Evolutionary conservation across 2,888 invertebrate species (phyloP).

Genomic region (Drosophila algonquin): DNA sequence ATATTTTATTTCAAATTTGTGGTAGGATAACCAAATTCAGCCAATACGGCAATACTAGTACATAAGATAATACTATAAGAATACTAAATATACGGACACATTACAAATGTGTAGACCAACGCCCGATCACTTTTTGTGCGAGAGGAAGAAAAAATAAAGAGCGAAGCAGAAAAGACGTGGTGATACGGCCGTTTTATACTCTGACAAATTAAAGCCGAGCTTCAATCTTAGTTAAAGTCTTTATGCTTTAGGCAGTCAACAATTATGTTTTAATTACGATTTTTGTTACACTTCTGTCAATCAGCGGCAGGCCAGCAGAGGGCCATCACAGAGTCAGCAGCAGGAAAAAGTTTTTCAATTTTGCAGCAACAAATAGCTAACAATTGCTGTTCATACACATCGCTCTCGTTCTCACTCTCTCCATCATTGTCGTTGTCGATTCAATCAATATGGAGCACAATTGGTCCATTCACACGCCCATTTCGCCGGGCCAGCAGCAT

Average conservation of each 20-base stretch:
- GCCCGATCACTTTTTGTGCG: too few relatives aligned
- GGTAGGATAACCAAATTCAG: too few relatives aligned
- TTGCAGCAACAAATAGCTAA: slow-evolving; percentile 72
- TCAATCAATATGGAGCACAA: slow-evolving; percentile 75
- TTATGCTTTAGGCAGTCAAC: slow-evolving; percentile 18
- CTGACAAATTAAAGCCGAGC: not conserved
- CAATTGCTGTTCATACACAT: slow-evolving; percentile 64
- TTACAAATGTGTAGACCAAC: too few relatives aligned
- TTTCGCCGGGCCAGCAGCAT: slow-evolving; percentile 46
- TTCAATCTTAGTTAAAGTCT: not conserved
- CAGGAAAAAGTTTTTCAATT: slow-evolving; percentile 72
- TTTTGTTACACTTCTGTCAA: slow-evolving; percentile 55
- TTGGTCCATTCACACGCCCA: slow-evolving; percentile 77
- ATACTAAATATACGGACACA: too few relatives aligned
- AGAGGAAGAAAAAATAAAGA: too few relatives aligned
- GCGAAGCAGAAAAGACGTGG: too few relatives aligned
- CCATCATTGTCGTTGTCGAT: slow-evolving; percentile 39
- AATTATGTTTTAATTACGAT: slow-evolving; percentile 70
- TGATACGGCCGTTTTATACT: too few relatives aligned
- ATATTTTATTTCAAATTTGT: too few relatives aligned
- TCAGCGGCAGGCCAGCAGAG: slow-evolving; percentile 44
- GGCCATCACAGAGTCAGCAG: not conserved
- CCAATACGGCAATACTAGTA: too few relatives aligned
- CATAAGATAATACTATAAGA: too few relatives aligned
- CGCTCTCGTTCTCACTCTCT: slow-evolving; percentile 9